Evolutionary conservation across 2,113 vertebrate genomes (phyloP).

Genomic region (Monarcha castaneiventris): DNA sequence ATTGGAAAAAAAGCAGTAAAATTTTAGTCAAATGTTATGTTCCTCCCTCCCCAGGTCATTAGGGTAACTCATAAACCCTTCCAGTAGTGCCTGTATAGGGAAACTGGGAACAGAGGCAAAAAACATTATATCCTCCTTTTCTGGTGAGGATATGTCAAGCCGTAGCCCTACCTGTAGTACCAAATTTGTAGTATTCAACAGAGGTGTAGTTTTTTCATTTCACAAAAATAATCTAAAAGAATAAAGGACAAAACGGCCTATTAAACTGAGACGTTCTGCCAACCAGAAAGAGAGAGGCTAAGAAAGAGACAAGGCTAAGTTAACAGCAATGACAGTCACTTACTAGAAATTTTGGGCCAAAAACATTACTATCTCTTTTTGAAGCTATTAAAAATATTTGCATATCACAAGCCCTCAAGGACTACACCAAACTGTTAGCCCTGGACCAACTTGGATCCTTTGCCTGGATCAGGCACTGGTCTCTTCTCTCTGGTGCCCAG

Average conservation of each 20-base stretch:
- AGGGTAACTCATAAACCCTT: neutral
- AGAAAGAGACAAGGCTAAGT: neutral
- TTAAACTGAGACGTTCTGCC: neutral
- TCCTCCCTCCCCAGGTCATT: neutral
- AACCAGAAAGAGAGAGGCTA: neutral
- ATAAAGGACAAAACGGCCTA: neutral
- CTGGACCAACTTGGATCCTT: neutral
- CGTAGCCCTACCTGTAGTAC: slow-evolving; percentile 14
- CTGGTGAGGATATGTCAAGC: neutral
- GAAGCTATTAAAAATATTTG: neutral
- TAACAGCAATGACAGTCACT: neutral
- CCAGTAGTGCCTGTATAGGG: neutral
- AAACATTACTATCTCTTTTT: neutral
- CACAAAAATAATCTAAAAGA: neutral
- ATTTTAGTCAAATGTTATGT: neutral
- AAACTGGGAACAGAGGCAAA: neutral
- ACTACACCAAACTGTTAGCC: neutral
- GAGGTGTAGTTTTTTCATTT: neutral
- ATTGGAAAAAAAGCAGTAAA: neutral
- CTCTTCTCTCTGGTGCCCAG: neutral
- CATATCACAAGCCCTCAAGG: neutral
- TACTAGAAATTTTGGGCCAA: neutral
- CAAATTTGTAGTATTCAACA: neutral
- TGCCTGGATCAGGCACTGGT: neutral
- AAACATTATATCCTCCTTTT: neutral